Evolutionary conservation across 2,113 vertebrate genomes (phyloP), one percentile per base, ranked within the genome.

Genomic region (Heteronetta atricapilla): DNA sequence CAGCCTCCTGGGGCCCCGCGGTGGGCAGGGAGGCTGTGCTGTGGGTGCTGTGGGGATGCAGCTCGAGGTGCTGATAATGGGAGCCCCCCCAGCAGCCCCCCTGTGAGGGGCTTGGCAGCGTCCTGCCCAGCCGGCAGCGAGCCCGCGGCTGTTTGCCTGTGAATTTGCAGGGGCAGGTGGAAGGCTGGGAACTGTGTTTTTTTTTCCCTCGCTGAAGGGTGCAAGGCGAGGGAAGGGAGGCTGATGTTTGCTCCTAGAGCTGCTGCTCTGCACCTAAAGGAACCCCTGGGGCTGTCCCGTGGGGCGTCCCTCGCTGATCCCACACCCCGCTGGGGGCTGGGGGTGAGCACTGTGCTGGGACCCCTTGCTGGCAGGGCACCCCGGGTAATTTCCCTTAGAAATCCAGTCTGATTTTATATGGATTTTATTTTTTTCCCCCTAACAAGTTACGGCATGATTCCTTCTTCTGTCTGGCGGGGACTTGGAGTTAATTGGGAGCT

Each of bases 91-190:
- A 36, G 36, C 55, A 74, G 38, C 64, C 55, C 31, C 66, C 40
- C 60, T 62, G 67, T 15, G 21, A 26, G 18, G 36, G 64, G 18
- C 40, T 91, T 59, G 38, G 36, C 68, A 81, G 67, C 53, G 29
- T 73, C 48, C 34, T 44, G 66, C 42, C 15, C n/a, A 69, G 76
- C 46, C 0, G 1, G 75, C 5, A 6, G 77, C 19, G 34, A 92
- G 26, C 44, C 64, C 70, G 64, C 84, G 55, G 88, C 88, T 96
- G 93, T 63, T 89, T 91, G 83, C 59, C 63, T 76, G 66, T 28
- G 91, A 93, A 92, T 96, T 94, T 95, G 93, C 89, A 85, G 88
- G 79, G 66, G 74, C 94, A 95, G 95, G 90, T 92, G 80, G 93
- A 88, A 91, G 93, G 87, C 90, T 86, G 79, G 58, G 70, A 93